These are phyloP conservation scores for Rhyacophila evoluta DNA, from an alignment of 2,888 invertebrate species.

Conservation along the genomic window DNA sequence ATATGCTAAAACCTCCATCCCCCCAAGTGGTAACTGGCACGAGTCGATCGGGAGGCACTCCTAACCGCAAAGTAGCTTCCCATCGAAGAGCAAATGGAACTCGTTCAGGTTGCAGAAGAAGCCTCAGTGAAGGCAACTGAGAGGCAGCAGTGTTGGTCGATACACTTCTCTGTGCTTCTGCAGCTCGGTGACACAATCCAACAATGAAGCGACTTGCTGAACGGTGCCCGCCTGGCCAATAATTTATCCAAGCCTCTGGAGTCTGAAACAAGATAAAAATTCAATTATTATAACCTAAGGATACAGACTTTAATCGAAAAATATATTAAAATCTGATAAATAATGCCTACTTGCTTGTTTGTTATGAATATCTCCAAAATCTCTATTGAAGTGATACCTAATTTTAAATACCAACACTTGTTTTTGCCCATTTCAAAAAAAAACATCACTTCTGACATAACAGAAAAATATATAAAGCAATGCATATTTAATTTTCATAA, in stretches of 20 bases:
- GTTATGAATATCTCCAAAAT: too few species aligned
- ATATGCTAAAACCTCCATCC: slow-evolving; percentile 41
- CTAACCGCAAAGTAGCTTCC: slow-evolving; percentile 39
- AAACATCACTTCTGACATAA: too few species aligned
- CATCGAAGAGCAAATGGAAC: slow-evolving; percentile 44
- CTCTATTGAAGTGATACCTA: too few species aligned
- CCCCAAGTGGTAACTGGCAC: slow-evolving; percentile 45
- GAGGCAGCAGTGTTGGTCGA: not conserved
- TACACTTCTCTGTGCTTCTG: slow-evolving; percentile 29
- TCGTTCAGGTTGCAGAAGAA: slow-evolving; percentile 42
- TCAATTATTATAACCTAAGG: too few species aligned
- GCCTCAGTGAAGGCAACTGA: slow-evolving; percentile 26
- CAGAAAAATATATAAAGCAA: too few species aligned
- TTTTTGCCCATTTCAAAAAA: too few species aligned
- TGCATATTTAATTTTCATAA: too few species aligned
- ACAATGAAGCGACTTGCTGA: slow-evolving; percentile 42
- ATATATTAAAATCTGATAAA: too few species aligned
- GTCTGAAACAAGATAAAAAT: slow-evolving; percentile 66
- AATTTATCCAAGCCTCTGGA: slow-evolving; percentile 75
- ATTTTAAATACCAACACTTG: too few species aligned
- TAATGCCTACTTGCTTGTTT: too few species aligned
- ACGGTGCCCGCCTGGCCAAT: slow-evolving; percentile 72
- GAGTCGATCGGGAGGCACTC: slow-evolving; percentile 46
- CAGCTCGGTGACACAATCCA: slow-evolving; percentile 45
- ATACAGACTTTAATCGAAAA: too few species aligned